phyloP scores from a whole-genome alignment of 2,113 vertebrate species.

The Epinephelus lanceolatus region DNA sequence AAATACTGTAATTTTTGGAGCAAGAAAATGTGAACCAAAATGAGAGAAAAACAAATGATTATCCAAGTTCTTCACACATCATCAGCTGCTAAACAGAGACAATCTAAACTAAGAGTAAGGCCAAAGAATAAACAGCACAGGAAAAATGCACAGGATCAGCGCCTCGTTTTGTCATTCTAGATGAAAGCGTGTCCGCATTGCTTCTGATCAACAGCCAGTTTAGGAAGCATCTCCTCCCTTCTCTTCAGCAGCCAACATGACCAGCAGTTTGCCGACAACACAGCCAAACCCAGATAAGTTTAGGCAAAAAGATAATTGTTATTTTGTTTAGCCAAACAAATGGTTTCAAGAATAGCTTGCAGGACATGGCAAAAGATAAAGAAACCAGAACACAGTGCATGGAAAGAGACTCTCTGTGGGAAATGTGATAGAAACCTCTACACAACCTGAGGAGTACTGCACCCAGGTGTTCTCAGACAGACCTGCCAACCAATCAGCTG shows the following conservation, averaged over 20 bases:
- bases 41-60: background rate
- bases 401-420: background rate
- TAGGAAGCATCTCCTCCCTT: background rate
- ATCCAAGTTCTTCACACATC: background rate
- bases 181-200: background rate
- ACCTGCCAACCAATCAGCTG: background rate
- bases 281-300: background rate
- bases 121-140: background rate
- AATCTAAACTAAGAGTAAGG: background rate
- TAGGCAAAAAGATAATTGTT: background rate
- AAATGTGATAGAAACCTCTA: background rate
- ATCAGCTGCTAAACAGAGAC: background rate
- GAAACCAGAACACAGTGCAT: background rate
- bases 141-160: background rate
- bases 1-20: background rate
- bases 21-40: background rate
- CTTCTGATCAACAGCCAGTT: background rate
- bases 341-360: background rate
- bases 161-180: background rate
- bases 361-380: background rate
- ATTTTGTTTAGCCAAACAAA: background rate
- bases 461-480: background rate
- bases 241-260: conserved; percentile 13
- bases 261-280: background rate
- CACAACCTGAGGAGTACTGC: background rate